Conservation (phyloP, 2,888 invertebrate species). For the Eupithecia subumbrata region DNA sequence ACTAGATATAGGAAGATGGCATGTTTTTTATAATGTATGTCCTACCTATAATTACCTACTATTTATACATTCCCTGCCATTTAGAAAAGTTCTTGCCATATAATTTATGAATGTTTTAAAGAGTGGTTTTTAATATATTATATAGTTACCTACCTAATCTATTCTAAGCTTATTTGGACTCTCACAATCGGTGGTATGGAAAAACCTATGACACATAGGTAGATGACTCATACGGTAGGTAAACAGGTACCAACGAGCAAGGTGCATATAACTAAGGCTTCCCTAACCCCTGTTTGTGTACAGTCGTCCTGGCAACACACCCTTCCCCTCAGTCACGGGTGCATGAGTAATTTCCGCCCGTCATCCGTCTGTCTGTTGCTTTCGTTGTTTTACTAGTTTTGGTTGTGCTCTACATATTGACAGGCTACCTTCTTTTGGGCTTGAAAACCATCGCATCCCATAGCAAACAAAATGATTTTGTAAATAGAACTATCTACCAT, state of each 20-base stretch:
- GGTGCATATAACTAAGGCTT: constrained; percentile 57
- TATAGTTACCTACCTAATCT: neutral
- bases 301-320: constrained; percentile 73
- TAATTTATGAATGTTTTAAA: neutral
- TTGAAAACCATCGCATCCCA: too few relatives aligned
- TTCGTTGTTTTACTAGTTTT: constrained; percentile 42
- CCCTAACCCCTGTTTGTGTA: constrained; percentile 74
- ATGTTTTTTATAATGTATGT: neutral
- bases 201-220: neutral
- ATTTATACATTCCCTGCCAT: neutral
- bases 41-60: too few relatives aligned
- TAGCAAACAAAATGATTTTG: neutral
- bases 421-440: too few relatives aligned
- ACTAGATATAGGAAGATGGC: too few relatives aligned
- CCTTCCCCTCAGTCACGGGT: constrained; percentile 17
- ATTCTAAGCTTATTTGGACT: neutral
- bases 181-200: neutral
- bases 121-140: neutral
- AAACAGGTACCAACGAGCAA: neutral
- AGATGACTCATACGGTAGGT: constrained; percentile 25
- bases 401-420: neutral
- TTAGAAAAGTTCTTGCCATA: neutral
- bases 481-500: neutral
- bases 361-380: constrained; percentile 49
- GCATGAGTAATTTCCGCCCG: constrained; percentile 74